A percentile compares a stretch with the other conserved stretches of the same genome.
Evolutionary conservation across 2,113 vertebrate genomes (phyloP).

Genomic region (Elephantulus edwardii): DNA sequence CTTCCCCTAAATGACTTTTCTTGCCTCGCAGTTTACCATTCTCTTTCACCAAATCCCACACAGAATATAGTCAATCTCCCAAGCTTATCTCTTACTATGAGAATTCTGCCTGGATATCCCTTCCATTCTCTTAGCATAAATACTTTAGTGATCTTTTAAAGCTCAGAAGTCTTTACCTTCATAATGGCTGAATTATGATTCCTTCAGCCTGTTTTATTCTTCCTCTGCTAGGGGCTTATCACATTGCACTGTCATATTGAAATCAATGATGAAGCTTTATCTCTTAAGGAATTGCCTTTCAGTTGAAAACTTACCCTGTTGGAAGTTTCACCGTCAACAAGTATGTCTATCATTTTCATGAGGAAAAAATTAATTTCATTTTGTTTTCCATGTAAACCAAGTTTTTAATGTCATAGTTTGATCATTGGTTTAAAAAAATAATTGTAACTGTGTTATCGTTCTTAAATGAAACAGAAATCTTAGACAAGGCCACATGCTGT

Average conservation of each 20-base stretch:
- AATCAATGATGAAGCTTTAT: background rate
- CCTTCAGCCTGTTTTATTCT: background rate
- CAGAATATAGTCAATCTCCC: background rate
- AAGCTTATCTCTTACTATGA: rapidly evolving
- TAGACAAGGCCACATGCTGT: background rate
- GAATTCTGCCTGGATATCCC: background rate
- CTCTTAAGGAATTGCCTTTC: background rate
- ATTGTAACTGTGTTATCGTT: background rate
- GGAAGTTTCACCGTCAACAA: background rate
- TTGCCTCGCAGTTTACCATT: background rate
- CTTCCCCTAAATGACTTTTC: background rate
- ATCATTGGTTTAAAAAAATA: constrained; percentile 19
- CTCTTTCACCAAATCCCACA: background rate
- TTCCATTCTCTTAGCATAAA: background rate
- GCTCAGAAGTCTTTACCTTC: background rate
- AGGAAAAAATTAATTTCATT: constrained; percentile 3
- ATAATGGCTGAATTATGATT: background rate
- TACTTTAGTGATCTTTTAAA: background rate
- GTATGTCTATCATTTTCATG: background rate
- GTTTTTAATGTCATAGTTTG: background rate
- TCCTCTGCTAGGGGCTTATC: background rate
- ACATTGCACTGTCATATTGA: background rate
- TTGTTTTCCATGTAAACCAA: background rate
- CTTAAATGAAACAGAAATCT: background rate
- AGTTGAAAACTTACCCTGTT: background rate